These are phyloP conservation scores for Cairina moschata DNA, from an alignment of 2,113 vertebrate genomes.

Conservation along the genomic window DNA sequence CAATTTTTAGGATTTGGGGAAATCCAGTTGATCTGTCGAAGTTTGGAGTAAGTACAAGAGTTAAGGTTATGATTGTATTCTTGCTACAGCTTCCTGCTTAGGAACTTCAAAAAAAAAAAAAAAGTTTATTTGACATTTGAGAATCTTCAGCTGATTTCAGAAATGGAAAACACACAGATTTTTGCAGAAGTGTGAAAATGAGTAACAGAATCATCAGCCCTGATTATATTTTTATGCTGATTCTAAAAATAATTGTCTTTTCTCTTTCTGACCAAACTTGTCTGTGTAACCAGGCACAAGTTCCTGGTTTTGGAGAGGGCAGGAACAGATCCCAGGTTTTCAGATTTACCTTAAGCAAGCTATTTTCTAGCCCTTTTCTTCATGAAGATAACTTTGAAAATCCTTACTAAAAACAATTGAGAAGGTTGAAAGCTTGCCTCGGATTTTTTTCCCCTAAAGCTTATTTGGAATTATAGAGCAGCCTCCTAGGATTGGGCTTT, in stretches of 20 bases:
- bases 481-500: background rate
- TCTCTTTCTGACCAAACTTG: background rate
- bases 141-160: background rate
- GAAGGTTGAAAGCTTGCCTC: background rate
- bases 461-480: background rate
- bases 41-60: background rate
- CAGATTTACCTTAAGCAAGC: background rate
- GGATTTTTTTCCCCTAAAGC: background rate
- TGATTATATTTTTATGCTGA: background rate
- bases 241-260: background rate
- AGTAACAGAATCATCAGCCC: background rate
- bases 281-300: background rate
- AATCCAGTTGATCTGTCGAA: background rate
- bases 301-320: background rate
- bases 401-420: background rate
- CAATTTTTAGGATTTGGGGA: background rate
- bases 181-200: conserved; percentile 2
- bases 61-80: background rate
- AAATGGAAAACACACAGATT: background rate
- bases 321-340: background rate
- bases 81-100: background rate
- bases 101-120: background rate
- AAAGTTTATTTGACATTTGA: background rate
- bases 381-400: conserved; percentile 14
- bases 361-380: background rate